phyloP scores from a whole-genome alignment of 2,113 vertebrate species.

The Regulus satrapa region DNA sequence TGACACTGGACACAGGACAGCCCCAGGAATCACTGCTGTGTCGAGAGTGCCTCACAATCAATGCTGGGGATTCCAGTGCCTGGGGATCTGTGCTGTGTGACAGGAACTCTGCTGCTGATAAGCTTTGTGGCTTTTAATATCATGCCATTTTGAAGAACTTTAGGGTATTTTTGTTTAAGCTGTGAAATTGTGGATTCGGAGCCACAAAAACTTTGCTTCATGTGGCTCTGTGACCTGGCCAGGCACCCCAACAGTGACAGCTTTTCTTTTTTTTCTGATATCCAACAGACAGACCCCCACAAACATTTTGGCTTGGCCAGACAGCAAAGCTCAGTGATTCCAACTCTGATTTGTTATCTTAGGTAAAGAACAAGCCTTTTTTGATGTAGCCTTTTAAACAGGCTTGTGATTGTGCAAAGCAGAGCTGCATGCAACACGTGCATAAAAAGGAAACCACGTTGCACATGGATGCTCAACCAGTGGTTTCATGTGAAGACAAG shows the following conservation, averaged over 20 bases:
- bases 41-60: accelerated
- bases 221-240: background rate
- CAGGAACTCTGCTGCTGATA: background rate
- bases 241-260: background rate
- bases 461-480: background rate
- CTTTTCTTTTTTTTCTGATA: background rate
- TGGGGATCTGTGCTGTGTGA: background rate
- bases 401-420: background rate
- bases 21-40: background rate
- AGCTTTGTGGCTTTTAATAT: background rate
- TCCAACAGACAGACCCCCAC: background rate
- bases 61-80: background rate
- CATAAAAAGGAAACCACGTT: background rate
- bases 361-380: background rate
- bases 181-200: background rate
- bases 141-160: background rate
- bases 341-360: background rate
- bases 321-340: background rate
- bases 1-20: background rate
- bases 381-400: background rate
- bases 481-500: background rate
- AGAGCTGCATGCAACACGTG: background rate
- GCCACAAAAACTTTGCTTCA: background rate
- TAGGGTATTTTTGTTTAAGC: background rate
- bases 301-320: background rate